These are phyloP conservation scores for Glaucomys volans DNA, from an alignment of 2,113 vertebrate genomes.

Conservation along the genomic window DNA sequence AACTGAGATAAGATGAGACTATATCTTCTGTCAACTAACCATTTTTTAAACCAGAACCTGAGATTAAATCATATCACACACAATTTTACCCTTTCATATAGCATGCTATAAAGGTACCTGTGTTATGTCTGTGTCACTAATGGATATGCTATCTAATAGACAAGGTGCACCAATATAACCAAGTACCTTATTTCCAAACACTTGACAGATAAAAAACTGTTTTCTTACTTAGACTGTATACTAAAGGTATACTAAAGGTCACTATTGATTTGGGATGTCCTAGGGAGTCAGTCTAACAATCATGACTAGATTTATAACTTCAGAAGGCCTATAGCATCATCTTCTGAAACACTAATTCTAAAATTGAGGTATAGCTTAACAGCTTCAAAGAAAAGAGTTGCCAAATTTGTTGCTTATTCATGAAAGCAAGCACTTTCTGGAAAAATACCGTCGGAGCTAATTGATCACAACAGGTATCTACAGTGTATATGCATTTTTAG, in stretches of 20 bases:
- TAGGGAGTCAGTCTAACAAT: slow-evolving; percentile 2
- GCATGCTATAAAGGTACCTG: background rate
- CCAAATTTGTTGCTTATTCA: slow-evolving; percentile 56
- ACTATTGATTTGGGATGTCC: background rate
- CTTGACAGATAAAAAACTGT: background rate
- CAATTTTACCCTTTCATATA: background rate
- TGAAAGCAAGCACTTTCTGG: background rate
- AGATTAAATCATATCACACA: background rate
- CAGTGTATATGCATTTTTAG: slow-evolving; percentile 1
- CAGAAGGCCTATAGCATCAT: background rate
- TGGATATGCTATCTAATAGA: background rate
- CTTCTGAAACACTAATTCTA: slow-evolving; percentile 45
- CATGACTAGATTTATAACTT: slow-evolving; percentile 23
- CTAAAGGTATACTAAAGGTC: slow-evolving; percentile 55
- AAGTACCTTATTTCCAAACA: background rate
- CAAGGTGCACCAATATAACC: background rate
- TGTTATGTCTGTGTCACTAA: background rate
- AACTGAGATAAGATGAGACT: background rate
- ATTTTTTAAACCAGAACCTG: background rate
- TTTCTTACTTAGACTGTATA: slow-evolving; percentile 4
- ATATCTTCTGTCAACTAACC: background rate
- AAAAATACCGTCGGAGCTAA: slow-evolving; percentile 2
- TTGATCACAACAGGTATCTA: slow-evolving; percentile 3
- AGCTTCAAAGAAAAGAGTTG: slow-evolving; percentile 7
- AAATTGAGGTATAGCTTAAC: slow-evolving; percentile 6